These are phyloP conservation scores for Diaphora mendica DNA, from an alignment of 2,888 invertebrate species.

Conservation along the genomic window DNA sequence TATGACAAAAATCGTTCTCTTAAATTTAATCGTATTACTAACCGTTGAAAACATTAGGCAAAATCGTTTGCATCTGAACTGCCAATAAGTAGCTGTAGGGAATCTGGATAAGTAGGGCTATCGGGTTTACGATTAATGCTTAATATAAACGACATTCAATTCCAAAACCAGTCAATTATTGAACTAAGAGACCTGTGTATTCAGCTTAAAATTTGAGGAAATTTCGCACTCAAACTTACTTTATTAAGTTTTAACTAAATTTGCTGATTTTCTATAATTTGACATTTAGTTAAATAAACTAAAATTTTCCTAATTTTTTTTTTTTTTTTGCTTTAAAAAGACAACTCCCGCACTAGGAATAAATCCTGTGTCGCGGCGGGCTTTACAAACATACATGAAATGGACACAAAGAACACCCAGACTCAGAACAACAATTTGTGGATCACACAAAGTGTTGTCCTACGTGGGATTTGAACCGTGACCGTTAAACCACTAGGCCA, in stretches of 20 bases:
- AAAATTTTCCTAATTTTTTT: background rate
- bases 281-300: background rate
- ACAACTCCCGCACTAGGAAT: too few species aligned
- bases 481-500: too few species aligned
- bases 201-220: background rate
- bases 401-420: too few species aligned
- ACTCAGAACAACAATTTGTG: too few species aligned
- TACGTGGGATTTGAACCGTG: too few species aligned
- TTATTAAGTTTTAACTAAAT: background rate
- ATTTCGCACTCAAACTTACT: background rate
- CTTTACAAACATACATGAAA: too few species aligned
- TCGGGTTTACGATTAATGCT: background rate
- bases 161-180: background rate
- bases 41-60: background rate
- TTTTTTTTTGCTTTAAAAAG: too few species aligned
- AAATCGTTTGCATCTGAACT: slow-evolving; percentile 1
- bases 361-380: too few species aligned
- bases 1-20: background rate
- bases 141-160: slow-evolving; percentile 1
- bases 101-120: background rate
- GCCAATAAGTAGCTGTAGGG: background rate
- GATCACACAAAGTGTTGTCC: too few species aligned
- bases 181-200: background rate
- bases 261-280: background rate
- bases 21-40: background rate